phyloP scores from a whole-genome alignment of 2,888 invertebrate genomes.

The Chrysolina oricalcia region DNA sequence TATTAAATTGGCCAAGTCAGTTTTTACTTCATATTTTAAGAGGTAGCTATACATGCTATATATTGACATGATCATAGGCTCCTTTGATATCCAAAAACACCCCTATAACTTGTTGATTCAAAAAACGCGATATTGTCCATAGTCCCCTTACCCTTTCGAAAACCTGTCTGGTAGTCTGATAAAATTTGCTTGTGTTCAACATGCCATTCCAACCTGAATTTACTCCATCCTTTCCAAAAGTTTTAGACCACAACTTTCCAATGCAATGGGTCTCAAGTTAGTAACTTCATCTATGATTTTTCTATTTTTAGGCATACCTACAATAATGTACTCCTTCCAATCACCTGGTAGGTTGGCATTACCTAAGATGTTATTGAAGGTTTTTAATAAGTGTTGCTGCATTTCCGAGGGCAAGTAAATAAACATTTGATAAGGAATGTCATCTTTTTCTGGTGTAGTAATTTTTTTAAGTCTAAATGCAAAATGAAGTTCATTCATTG shows the following conservation, averaged over 20 bases:
- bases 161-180: background rate
- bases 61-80: constrained; percentile 12
- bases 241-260: background rate
- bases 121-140: background rate
- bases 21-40: background rate
- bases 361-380: background rate
- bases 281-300: background rate
- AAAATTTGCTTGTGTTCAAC: constrained; percentile 12
- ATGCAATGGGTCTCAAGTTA: background rate
- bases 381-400: background rate
- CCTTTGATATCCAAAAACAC: constrained; percentile 18
- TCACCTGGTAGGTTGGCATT: background rate
- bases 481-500: background rate
- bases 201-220: constrained; percentile 2
- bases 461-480: background rate
- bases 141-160: background rate
- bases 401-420: background rate
- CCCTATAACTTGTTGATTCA: background rate
- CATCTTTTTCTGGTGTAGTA: background rate
- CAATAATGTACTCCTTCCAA: constrained; percentile 8
- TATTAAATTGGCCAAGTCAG: constrained; percentile 12
- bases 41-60: background rate
- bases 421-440: constrained; percentile 5
- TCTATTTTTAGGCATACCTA: constrained; percentile 11
- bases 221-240: background rate